Base-by-base conservation (phyloP, 2,888 invertebrate species). In the Aphidius colemani region DNA sequence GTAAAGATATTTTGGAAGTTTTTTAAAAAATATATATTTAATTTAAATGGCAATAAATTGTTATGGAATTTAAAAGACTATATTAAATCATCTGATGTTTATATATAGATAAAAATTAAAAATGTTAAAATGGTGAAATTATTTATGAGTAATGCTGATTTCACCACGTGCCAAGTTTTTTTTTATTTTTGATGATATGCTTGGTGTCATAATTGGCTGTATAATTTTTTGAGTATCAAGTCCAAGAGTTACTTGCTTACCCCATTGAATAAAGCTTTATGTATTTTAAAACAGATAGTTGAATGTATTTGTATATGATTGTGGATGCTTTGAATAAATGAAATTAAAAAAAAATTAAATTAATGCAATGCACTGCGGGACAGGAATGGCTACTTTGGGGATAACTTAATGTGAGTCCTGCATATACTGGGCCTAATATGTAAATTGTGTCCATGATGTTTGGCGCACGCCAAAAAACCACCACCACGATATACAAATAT, bases 291-390 rank as follows among this genome's bases (percentile, higher is more conserved):
- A 39, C n/a, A 18, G n/a, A 44, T 44, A 41, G 11, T 11, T 56
- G 8, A 7, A 18, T 62, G 43, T 50, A 8, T 45, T 5, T 48
- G n/a, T 40, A 48, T 60, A 56, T 56, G 45, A 45, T 53, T 43
- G 44, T 10, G 18, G 43, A 44, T 67, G 61, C 51, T 45, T 55
- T 63, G 64, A 69, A 70, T 65, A 68, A 69, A 13, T 13, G 13
- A 30, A 30, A 30, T 5, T 5, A 30, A 30, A 30, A 30, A 30
- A 30, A 30, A 30, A 30, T 30, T 5, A 75, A 79, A 80, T 81
- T 78, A 80, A 81, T 80, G 78, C 76, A 75, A 78, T 75, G 75
- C 76, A 76, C 75, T 75, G 72, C 71, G 71, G 75, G 73, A 56
- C 65, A 67, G 66, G 61, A 57, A 45, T 56, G 63, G 51, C 64